Evolutionary conservation across 2,113 vertebrate species (phyloP).

Genomic region (Anguilla rostrata): DNA sequence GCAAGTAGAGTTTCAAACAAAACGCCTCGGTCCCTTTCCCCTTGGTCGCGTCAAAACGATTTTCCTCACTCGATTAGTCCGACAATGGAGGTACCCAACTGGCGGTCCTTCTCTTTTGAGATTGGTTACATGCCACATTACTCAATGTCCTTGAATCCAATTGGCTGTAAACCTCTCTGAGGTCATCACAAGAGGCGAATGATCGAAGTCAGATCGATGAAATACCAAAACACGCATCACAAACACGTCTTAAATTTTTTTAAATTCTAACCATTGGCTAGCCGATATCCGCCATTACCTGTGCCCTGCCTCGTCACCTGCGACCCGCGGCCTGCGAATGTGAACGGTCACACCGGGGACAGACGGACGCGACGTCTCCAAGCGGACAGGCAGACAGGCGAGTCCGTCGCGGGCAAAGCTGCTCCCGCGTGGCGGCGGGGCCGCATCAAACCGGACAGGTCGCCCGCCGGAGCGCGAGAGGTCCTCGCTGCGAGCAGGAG

Average conservation of each 20-base stretch:
- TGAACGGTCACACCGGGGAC: background rate
- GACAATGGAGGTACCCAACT: background rate
- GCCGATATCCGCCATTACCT: background rate
- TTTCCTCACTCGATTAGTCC: background rate
- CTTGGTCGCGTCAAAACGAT: background rate
- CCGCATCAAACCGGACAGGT: background rate
- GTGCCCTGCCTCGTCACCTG: background rate
- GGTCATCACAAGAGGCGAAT: background rate
- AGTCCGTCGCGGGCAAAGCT: background rate
- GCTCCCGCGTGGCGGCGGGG: background rate
- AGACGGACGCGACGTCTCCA: background rate
- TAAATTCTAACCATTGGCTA: background rate
- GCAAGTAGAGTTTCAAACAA: background rate
- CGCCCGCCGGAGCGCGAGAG: background rate
- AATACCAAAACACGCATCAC: background rate
- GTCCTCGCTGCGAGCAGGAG: background rate
- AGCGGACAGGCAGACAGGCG: no score
- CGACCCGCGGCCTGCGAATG: background rate
- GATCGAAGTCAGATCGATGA: background rate
- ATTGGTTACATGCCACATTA: background rate
- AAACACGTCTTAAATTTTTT: background rate
- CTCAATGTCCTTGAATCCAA: background rate
- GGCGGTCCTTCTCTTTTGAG: background rate
- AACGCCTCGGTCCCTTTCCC: background rate
- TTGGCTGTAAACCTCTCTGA: background rate